These are phyloP conservation scores for Danaus melanippus DNA, from an alignment of 1,140 invertebrate species.

Conservation along the genomic window DNA sequence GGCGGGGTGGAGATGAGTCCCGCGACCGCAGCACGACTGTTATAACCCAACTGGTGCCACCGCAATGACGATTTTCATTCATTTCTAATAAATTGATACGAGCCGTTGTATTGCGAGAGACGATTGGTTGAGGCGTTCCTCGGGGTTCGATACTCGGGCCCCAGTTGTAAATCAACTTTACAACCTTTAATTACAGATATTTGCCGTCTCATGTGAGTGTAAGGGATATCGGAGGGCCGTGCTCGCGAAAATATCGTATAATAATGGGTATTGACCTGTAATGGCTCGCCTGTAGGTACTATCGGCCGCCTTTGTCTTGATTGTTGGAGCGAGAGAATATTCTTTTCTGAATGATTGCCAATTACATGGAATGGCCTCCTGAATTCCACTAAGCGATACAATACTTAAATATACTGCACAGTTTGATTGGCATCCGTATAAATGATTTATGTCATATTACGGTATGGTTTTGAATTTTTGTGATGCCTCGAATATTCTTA, in stretches of 20 bases:
- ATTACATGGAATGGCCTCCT: constrained; percentile 66
- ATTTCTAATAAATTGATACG: constrained; percentile 70
- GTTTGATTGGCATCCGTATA: constrained; percentile 53
- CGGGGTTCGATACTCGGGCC: constrained; percentile 47
- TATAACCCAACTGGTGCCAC: constrained; percentile 56
- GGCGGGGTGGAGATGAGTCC: constrained; percentile 44
- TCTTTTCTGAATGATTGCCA: constrained; percentile 68
- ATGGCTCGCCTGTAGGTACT: constrained; percentile 65
- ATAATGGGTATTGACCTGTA: constrained; percentile 70
- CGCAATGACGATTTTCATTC: constrained; percentile 63
- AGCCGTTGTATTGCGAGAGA: constrained; percentile 32
- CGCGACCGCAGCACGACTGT: constrained; percentile 57
- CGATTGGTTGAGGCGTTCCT: constrained; percentile 61
- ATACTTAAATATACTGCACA: constrained; percentile 42
- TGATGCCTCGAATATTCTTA: constrained; percentile 8
- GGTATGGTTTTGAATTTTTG: constrained; percentile 27
- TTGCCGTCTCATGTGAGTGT: constrained; percentile 65
- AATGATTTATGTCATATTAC: constrained; percentile 61
- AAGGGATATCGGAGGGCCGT: constrained; percentile 62
- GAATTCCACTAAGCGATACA: constrained; percentile 54
- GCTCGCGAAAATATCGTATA: constrained; percentile 70
- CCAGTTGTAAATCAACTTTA: constrained; percentile 69
- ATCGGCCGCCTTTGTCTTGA: constrained; percentile 68
- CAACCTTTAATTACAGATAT: constrained; percentile 72
- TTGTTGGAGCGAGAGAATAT: constrained; percentile 61